Evolutionary conservation across 1,140 invertebrate genomes (phyloP).

Genomic region (Tachypleus tridentatus): DNA sequence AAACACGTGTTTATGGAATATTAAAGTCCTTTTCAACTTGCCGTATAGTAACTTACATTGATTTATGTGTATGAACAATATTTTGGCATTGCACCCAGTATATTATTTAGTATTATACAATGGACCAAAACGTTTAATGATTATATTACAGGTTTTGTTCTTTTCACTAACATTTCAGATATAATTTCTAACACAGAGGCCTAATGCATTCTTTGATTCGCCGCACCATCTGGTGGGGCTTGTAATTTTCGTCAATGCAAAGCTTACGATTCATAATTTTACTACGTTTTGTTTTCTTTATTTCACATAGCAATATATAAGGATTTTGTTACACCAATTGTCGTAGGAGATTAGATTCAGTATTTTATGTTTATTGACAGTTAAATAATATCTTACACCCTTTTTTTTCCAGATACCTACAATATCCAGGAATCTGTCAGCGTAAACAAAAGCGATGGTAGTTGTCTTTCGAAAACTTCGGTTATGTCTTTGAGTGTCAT

Average conservation of each 20-base stretch:
- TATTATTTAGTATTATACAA: too few species aligned
- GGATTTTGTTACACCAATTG: background rate
- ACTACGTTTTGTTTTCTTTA: background rate
- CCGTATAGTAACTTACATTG: too few species aligned
- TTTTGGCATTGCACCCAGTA: too few species aligned
- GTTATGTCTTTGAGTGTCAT: conserved; percentile 75
- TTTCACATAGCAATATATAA: background rate
- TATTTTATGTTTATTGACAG: background rate
- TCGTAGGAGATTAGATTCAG: background rate
- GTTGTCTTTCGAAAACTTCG: conserved; percentile 75
- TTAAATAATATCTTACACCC: background rate
- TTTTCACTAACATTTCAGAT: too few species aligned
- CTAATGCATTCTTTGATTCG: too few species aligned
- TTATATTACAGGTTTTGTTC: too few species aligned
- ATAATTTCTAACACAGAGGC: too few species aligned
- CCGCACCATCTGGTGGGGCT: too few species aligned
- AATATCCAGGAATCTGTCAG: conserved; percentile 8
- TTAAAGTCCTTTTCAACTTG: too few species aligned
- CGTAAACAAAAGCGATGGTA: conserved; percentile 33
- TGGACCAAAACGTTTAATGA: too few species aligned
- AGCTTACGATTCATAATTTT: background rate
- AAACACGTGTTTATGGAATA: too few species aligned
- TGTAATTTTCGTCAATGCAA: background rate
- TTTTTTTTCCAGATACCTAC: conserved; percentile 9
- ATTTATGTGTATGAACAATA: too few species aligned